These are phyloP conservation scores for Dendroctonus valens DNA, from an alignment of 1,140 invertebrate species.

Conservation along the genomic window DNA sequence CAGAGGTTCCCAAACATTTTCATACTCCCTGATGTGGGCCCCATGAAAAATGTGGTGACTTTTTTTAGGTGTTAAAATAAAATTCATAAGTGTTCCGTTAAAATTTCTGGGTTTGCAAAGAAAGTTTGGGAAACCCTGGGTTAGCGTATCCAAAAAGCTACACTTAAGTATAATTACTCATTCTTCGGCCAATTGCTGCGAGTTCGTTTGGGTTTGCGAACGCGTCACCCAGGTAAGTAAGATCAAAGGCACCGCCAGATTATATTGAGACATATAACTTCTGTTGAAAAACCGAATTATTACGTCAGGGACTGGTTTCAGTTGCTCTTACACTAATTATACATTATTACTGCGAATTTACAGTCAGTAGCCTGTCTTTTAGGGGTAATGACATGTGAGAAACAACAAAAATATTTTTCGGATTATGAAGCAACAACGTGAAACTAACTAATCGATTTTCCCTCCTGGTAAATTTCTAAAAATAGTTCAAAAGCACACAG, in stretches of 20 bases:
- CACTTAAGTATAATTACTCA: no score
- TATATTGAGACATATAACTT: conserved; percentile 10
- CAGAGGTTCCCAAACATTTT: no score
- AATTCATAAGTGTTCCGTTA: no score
- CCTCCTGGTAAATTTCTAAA: not conserved
- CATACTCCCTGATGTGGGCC: no score
- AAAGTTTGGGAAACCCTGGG: no score
- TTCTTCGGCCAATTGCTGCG: no score
- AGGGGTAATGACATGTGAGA: not conserved
- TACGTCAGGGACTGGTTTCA: not conserved
- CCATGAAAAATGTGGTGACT: no score
- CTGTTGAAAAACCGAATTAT: conserved; percentile 9
- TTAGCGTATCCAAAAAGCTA: no score
- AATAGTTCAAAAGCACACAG: not conserved
- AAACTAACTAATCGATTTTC: not conserved
- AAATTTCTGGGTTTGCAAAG: no score
- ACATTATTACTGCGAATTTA: not conserved
- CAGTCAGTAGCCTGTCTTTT: not conserved
- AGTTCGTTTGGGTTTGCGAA: not conserved
- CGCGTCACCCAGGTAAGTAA: conserved; percentile 6
- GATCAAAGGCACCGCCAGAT: conserved; percentile 1
- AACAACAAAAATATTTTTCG: not conserved
- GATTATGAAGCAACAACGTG: not conserved
- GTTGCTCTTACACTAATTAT: conserved; percentile 1
- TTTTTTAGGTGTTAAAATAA: no score